Conservation (phyloP, 1,140 invertebrate species). For the Drosophila trapezifrons region DNA sequence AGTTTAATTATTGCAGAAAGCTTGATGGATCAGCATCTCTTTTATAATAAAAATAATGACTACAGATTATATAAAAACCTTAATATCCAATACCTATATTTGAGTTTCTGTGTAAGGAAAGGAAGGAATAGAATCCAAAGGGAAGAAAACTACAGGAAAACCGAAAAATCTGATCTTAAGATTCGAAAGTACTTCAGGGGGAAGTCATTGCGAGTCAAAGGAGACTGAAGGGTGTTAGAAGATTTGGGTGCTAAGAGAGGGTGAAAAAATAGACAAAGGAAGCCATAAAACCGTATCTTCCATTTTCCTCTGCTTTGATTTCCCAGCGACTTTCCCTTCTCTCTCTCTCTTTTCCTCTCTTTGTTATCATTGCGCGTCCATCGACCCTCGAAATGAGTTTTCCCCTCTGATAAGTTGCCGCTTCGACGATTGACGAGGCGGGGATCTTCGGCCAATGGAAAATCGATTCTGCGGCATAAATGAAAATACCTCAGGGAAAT, state of each 20-base stretch:
- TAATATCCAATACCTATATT: too few species aligned
- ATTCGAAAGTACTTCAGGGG: background rate
- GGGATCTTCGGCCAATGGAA: slow-evolving; percentile 16
- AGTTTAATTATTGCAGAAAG: background rate
- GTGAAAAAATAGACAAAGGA: slow-evolving; percentile 6
- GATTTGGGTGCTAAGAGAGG: slow-evolving; percentile 1
- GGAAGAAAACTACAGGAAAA: background rate
- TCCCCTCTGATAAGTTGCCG: slow-evolving; percentile 24
- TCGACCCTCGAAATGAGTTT: slow-evolving; percentile 38
- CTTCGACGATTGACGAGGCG: slow-evolving; percentile 28
- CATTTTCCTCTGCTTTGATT: slow-evolving; percentile 37
- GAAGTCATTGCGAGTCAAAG: background rate
- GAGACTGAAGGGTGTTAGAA: background rate
- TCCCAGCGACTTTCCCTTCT: background rate
- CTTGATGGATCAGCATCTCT: background rate
- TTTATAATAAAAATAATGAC: background rate
- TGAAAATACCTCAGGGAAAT: background rate
- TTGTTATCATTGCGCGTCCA: slow-evolving; percentile 45
- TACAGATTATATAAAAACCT: background rate
- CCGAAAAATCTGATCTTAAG: background rate
- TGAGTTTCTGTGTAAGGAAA: background rate
- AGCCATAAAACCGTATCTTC: slow-evolving; percentile 27
- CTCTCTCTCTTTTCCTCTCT: too few species aligned
- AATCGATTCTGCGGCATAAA: background rate
- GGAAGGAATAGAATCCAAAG: background rate